Conservation (phyloP, 2,888 invertebrate species). For the Mythimna pallens region DNA sequence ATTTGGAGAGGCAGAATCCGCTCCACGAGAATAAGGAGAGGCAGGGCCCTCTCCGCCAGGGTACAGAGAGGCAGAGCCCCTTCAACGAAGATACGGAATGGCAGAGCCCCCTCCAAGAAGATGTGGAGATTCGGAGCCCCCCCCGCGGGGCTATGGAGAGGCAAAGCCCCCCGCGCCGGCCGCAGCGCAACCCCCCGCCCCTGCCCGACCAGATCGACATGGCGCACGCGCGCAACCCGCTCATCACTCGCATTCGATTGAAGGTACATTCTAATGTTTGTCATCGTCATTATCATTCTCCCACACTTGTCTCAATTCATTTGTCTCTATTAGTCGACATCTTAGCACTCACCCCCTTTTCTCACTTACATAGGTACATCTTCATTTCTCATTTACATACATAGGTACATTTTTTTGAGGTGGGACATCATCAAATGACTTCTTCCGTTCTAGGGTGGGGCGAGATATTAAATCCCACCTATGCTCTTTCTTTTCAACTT, state of each 20-base stretch:
- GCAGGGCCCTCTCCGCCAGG: too few relatives aligned
- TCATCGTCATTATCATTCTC: neutral
- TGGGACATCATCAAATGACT: neutral
- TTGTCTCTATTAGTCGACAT: neutral
- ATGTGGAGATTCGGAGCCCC: too few relatives aligned
- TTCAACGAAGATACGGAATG: too few relatives aligned
- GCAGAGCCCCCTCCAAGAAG: too few relatives aligned
- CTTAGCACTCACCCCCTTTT: neutral
- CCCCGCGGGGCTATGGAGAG: too few relatives aligned
- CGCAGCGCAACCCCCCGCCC: constrained; percentile 29
- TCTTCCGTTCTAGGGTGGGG: neutral
- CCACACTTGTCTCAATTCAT: too few relatives aligned
- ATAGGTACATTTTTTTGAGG: neutral
- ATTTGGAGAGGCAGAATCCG: too few relatives aligned
- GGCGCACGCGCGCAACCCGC: constrained; percentile 76
- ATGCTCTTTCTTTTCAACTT: neutral
- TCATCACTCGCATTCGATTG: constrained; percentile 64
- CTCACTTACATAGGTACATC: too few relatives aligned
- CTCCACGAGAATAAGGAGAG: neutral
- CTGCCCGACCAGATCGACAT: constrained; percentile 73
- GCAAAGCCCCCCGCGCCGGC: neutral
- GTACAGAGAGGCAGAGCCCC: neutral
- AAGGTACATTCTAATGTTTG: constrained; percentile 62
- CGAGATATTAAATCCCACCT: neutral
- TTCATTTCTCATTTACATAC: too few relatives aligned